Base-by-base conservation (phyloP, 2,797 vertebrate species). In the Threskiornis aethiopicus region DNA sequence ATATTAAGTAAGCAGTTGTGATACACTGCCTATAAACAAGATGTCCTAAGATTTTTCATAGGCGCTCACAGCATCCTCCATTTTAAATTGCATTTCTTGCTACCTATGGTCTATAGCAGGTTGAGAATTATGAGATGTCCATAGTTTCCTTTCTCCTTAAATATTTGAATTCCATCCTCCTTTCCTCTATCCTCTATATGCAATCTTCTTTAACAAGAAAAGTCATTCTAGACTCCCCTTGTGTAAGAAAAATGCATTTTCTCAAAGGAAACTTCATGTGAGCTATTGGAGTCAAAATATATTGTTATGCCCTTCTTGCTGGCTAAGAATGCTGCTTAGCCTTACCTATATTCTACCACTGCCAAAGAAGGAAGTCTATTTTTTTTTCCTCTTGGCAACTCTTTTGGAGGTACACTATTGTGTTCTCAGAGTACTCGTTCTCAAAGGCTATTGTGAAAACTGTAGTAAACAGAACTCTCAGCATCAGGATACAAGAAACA, bases 381-480 rank as follows among this genome's bases (percentile, higher is more conserved):
- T 97, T 94, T 84, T 96, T 94, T 44, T 29, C 95, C 79, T 96
- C 95, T 97, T 98, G 97, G 97, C 97, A 97, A 84, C 88, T 83
- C 94, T 71, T 81, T 89, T 96, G 94, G 96, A 97, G 96, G 93
- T 87, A 87, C 71, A 64, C 96, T 95, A 96, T 98, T 97, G 96
- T 97, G 89, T 98, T 98, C 96, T 94, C 88, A n/a, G 87, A 95
- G 96, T 29, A 64, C 96, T 97, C 81, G 24, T 96, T 95, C 92
- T 83, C 94, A 44, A 77, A 95, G 93, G 83, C 91, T 92, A 96
- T 98, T 97, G 93, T 97, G 94, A 95, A 80, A 86, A 49, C 67
- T 82, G 94, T 59, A 97, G 93, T 96, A 96, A 97, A 96, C 92
- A 98, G 96, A 97, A 93, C 93, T 96, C 92, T 92, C 89, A 93